Conservation (phyloP, 2,113 vertebrate genomes). For the Alaudala cheleensis region DNA sequence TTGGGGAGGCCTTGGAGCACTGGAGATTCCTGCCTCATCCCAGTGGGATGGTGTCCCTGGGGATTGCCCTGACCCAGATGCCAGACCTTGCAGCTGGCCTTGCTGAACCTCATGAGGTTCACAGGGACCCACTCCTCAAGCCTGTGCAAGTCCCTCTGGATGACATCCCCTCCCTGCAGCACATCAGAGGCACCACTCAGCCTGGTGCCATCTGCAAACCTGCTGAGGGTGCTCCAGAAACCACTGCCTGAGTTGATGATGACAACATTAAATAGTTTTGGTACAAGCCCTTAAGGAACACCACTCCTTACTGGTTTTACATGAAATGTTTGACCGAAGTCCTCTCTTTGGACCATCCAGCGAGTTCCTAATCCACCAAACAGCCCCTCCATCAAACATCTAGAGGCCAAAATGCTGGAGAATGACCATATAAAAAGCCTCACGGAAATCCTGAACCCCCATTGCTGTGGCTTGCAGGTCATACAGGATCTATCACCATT, state of each 20-base stretch:
- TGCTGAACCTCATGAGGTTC: neutral
- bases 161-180: neutral
- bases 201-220: neutral
- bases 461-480: neutral
- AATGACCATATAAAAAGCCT: neutral
- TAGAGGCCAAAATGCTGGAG: neutral
- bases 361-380: neutral
- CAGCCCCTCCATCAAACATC: neutral
- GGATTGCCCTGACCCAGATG: neutral
- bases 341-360: neutral
- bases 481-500: neutral
- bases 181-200: neutral
- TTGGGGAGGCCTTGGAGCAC: neutral
- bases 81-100: neutral
- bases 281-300: neutral
- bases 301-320: neutral
- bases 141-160: neutral
- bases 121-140: neutral
- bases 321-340: neutral
- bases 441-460: neutral
- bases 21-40: neutral
- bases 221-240: neutral
- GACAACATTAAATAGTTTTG: neutral
- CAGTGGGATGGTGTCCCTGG: neutral
- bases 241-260: neutral